Evolutionary conservation across 2,888 invertebrate genomes (phyloP).

Genomic region (Polydrusus tereticollis): DNA sequence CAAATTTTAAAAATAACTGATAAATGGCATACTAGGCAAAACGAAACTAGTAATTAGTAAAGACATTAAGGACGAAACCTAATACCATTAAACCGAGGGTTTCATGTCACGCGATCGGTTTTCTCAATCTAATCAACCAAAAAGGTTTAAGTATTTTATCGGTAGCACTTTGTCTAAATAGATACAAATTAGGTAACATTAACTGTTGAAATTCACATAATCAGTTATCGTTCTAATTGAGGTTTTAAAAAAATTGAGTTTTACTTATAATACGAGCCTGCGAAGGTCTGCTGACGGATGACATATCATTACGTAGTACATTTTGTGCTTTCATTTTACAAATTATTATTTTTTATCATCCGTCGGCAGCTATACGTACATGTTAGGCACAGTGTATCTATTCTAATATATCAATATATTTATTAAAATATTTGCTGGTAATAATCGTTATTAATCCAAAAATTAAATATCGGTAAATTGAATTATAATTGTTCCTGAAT

Average conservation of each 20-base stretch:
- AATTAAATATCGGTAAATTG: too few relatives aligned
- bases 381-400: too few relatives aligned
- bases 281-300: neutral
- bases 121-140: conserved; percentile 31
- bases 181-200: conserved; percentile 10
- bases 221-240: neutral
- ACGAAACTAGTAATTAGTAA: conserved; percentile 11
- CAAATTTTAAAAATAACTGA: too few relatives aligned
- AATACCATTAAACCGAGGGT: conserved; percentile 29
- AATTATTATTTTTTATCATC: too few relatives aligned
- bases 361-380: too few relatives aligned
- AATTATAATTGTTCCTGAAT: too few relatives aligned
- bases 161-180: conserved; percentile 21
- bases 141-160: conserved; percentile 30
- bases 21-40: neutral
- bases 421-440: too few relatives aligned
- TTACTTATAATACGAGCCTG: neutral
- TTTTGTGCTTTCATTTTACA: too few relatives aligned
- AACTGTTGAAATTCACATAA: neutral
- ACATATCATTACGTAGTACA: too few relatives aligned
- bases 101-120: conserved; percentile 27
- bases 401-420: too few relatives aligned
- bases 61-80: conserved; percentile 19
- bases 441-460: too few relatives aligned
- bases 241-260: neutral